Evolutionary conservation across 2,888 invertebrate species (phyloP), one percentile per base, ranked within the genome.

Genomic region (Physocephala rufipes): DNA sequence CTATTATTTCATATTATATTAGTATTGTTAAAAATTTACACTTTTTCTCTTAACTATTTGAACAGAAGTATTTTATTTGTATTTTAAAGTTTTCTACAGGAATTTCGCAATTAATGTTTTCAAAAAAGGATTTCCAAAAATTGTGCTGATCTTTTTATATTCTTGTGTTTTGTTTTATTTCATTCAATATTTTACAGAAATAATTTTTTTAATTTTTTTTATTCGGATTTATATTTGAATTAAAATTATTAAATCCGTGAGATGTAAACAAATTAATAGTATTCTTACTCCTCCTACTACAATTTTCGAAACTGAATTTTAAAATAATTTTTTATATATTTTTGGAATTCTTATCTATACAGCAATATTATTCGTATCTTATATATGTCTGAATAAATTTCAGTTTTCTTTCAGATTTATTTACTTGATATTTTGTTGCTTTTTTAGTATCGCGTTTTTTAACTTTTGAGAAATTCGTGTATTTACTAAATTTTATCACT

Each of bases 1-100:
- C 21, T 72, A 74, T 70, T 72, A 51, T 72, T 69, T 45, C 71
- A 58, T 67, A 58, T 65, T 68, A 55, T 71, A 49, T 67, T 51
- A 51, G 43, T 16, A 73, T 62, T 61, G 13, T 36, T 47, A 30
- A 58, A 49, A 51, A 63, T 19, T n/a, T 72, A 66, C 67, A 69
- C 70, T 65, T 66, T 70, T 45, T 26, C 15, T 67, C 9, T n/a
- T 62, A 43, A 9, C 9, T 36, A 9, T 36, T 36, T 36, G 5
- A 36, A 36, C 36, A 36, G 36, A 36, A 36, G 9, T 36, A 7
- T 36, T 36, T 36, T 36, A 36, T 7, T 36, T 36, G 4, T 7
- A 36, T 36, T 9, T 7, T 36, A 36, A 36, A 36, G 9, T 36
- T 36, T 36, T 36, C 9, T 36, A 36, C 36, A 36, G 9, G 36